Evolutionary conservation across 2,888 invertebrate species (phyloP).

Genomic region (Limnephilus marmoratus): DNA sequence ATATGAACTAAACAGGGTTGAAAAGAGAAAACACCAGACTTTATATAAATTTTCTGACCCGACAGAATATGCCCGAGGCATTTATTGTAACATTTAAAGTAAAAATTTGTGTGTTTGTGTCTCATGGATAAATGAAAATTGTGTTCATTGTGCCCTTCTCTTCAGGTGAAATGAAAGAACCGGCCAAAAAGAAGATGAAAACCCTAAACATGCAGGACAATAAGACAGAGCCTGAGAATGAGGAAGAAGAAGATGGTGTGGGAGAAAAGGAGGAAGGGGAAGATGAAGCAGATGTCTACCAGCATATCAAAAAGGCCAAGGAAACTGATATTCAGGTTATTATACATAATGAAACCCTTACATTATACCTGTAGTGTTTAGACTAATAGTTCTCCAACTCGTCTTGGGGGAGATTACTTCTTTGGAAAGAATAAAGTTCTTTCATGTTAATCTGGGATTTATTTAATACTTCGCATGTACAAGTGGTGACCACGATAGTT

Average conservation of each 20-base stretch:
- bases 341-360: not conserved
- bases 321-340: constrained; percentile 83
- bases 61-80: too few relatives aligned
- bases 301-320: constrained; percentile 90
- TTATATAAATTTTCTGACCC: too few relatives aligned
- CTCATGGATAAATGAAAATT: not conserved
- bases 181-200: constrained; percentile 80
- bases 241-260: constrained; percentile 74
- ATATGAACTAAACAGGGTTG: too few relatives aligned
- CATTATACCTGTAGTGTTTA: not conserved
- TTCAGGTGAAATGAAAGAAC: constrained; percentile 80
- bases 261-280: constrained; percentile 73
- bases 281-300: constrained; percentile 82
- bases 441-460: too few relatives aligned
- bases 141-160: constrained; percentile 45
- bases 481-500: too few relatives aligned
- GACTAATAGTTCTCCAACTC: too few relatives aligned
- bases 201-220: constrained; percentile 74
- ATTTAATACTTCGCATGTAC: too few relatives aligned
- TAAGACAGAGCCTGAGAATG: constrained; percentile 70
- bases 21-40: too few relatives aligned
- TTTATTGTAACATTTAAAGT: not conserved
- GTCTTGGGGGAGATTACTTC: too few relatives aligned
- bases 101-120: not conserved
- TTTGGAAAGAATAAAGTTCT: too few relatives aligned